Evolutionary conservation across 35 echinoderm and acorn worm species (phyloP), one percentile per base, ranked within the genome.

Genomic region (Hemicentrotus pulcherrimus): DNA sequence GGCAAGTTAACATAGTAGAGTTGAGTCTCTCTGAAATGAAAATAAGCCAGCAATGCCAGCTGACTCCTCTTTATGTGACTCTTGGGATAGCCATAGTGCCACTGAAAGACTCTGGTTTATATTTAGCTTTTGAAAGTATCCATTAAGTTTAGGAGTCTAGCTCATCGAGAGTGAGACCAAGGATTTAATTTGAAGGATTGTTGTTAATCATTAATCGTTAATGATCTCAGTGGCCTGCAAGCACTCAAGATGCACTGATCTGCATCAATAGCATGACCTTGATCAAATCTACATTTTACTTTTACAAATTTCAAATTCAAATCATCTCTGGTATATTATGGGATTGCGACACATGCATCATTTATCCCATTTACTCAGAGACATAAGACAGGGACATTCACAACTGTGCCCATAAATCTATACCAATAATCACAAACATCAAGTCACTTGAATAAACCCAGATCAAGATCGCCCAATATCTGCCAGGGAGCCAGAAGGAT

Each of bases 351-450:
- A 78, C 22, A 78, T 78, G 65, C 22, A 78, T 78, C 65, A 78
- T 28, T 78, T 78, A 22, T 78, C 19, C 65, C 19, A 78, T 78
- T 78, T n/a, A 78, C 65, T 22, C 18, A 22, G 52, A 78, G 65
- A 78, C 65, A 78, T n/a, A 78, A 78, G 65, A 22, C 65, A 78
- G 65, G n/a, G 65, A 78, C 65, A 78, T 78, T 78, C 65, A 78
- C 65, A 78, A 78, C 65, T 78, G 65, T 78, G 65, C 65, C 22
- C 65, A 78, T 78, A 78, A 78, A 78, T 78, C 65, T 78, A 22
- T 28, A 6, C 19, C 65, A 28, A 78, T 22, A 78, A 78, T 0
- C 65, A 78, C 65, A 78, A 78, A 78, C 65, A 78, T 78, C 65
- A 78, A 78, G 28, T 78, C 65, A 0, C 65, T 78, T 78, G 65